These are phyloP conservation scores for Lipophrys pholis DNA, from an alignment of 2,113 vertebrate genomes.

Conservation along the genomic window DNA sequence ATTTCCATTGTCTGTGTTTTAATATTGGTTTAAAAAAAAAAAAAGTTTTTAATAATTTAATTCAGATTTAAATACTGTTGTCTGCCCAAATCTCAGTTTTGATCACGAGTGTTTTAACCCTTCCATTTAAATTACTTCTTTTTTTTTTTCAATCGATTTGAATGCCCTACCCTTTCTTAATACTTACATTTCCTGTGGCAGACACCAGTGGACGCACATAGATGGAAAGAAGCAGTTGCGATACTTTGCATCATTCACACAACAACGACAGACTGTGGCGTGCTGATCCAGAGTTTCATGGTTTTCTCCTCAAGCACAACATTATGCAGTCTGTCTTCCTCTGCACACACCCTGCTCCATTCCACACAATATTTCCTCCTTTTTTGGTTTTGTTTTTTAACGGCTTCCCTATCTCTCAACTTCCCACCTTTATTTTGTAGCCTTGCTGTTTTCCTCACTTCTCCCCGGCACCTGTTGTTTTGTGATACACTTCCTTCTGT, in stretches of 20 bases:
- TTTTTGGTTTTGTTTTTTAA: constrained; percentile 9
- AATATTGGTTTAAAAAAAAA: no score
- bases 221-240: constrained; percentile 52
- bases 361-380: not conserved
- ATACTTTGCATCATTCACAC: constrained; percentile 33
- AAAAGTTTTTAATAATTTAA: no score
- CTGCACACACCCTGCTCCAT: constrained; percentile 3
- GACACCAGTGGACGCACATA: constrained; percentile 15
- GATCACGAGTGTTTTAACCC: no score
- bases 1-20: no score
- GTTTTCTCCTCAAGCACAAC: constrained; percentile 21
- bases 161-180: no score
- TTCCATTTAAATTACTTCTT: no score
- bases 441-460: constrained; percentile 1
- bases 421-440: not conserved
- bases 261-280: constrained; percentile 37
- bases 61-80: no score
- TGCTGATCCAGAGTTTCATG: constrained; percentile 40
- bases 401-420: constrained; percentile 11
- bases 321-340: constrained; percentile 18
- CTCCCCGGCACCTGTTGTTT: constrained; percentile 10
- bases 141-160: no score
- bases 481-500: constrained; percentile 28
- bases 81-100: no score
- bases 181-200: no score